phyloP scores from a whole-genome alignment of 2,113 vertebrate genomes.

The Sitta europaea region DNA sequence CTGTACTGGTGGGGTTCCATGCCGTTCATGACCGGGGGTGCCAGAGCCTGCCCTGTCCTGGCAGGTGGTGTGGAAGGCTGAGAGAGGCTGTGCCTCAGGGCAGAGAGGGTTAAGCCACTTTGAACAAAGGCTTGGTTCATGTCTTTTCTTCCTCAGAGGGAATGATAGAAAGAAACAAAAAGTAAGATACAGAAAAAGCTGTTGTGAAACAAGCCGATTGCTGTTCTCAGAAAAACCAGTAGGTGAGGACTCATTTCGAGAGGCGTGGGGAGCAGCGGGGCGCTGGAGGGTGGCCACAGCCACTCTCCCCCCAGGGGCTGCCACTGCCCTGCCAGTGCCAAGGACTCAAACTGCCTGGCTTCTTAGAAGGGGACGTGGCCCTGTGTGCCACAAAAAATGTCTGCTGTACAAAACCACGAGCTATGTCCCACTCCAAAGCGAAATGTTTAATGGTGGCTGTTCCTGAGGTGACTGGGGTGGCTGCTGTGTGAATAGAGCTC shows the following conservation, averaged over 20 bases:
- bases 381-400: neutral
- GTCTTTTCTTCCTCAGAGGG: slow-evolving; percentile 39
- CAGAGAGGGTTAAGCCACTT: slow-evolving; percentile 14
- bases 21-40: neutral
- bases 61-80: neutral
- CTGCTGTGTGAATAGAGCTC: neutral
- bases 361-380: slow-evolving; percentile 28
- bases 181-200: slow-evolving; percentile 27
- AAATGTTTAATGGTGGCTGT: neutral
- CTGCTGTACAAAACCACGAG: slow-evolving; percentile 29
- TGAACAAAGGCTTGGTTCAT: slow-evolving; percentile 55
- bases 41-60: neutral
- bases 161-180: slow-evolving; percentile 8
- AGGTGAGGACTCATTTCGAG: slow-evolving; percentile 33
- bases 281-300: neutral
- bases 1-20: neutral
- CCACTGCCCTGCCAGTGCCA: neutral
- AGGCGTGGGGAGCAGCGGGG: neutral
- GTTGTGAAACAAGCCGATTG: slow-evolving; percentile 48
- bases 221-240: slow-evolving; percentile 50
- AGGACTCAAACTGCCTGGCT: neutral
- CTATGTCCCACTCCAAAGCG: slow-evolving; percentile 8
- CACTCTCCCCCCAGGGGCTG: neutral
- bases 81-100: rapidly evolving
- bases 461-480: neutral